Percentiles rank a stretch among this genome's conserved stretches.
Evolutionary conservation across 1,140 invertebrate species (phyloP).

Genomic region (Palaemon carinicauda): DNA sequence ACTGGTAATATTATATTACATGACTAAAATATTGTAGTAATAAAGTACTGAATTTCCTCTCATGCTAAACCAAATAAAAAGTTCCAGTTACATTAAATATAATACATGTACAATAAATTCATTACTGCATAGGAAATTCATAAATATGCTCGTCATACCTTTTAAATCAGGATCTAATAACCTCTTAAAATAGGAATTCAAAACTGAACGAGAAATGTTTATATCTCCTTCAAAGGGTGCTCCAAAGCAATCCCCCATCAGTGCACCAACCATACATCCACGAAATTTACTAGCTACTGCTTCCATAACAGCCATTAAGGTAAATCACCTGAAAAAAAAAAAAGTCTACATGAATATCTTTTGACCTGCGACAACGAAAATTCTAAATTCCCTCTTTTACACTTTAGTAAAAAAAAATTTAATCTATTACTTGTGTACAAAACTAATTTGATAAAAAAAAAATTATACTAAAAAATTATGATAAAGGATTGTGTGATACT

Average conservation of each 20-base stretch:
- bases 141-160: conserved; percentile 64
- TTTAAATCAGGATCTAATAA: conserved; percentile 69
- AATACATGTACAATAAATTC: not conserved
- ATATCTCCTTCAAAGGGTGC: conserved; percentile 74
- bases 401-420: too few relatives aligned
- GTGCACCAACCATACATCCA: conserved; percentile 74
- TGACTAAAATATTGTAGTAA: too few relatives aligned
- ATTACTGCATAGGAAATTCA: not conserved
- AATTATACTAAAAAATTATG: too few relatives aligned
- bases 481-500: too few relatives aligned
- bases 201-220: conserved; percentile 66
- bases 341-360: not conserved
- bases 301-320: conserved; percentile 31
- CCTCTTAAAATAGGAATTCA: conserved; percentile 73
- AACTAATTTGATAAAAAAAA: too few relatives aligned
- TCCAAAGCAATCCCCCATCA: conserved; percentile 79
- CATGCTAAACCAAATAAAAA: too few relatives aligned
- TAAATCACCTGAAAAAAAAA: not conserved
- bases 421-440: too few relatives aligned
- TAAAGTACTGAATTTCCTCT: too few relatives aligned
- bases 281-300: conserved; percentile 69
- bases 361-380: not conserved
- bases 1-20: too few relatives aligned
- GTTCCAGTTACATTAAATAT: not conserved
- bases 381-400: not conserved